Percentiles rank a stretch among this genome's conserved stretches.
phyloP scores from a whole-genome alignment of 2,113 vertebrate species.

The Perca flavescens region DNA sequence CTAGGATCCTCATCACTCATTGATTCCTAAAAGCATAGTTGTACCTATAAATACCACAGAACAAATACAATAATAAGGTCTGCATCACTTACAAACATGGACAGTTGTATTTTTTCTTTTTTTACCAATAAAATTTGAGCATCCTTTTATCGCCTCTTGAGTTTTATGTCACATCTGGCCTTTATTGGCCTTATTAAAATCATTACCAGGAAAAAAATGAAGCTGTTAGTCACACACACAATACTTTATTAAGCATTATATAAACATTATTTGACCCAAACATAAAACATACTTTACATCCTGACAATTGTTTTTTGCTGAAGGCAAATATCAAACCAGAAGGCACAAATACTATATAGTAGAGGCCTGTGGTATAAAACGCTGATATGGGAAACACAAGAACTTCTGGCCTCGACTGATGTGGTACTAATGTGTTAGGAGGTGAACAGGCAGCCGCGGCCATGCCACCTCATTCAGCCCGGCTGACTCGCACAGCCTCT shows the following conservation, averaged over 20 bases:
- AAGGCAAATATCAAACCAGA: slow-evolving; percentile 14
- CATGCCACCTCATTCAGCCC: slow-evolving; percentile 84
- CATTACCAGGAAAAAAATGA: slow-evolving; percentile 22
- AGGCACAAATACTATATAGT: slow-evolving; percentile 32
- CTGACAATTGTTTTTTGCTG: slow-evolving; percentile 6
- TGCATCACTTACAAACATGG: slow-evolving; percentile 47
- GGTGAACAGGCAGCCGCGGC: slow-evolving; percentile 80
- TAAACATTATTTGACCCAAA: slow-evolving; percentile 21
- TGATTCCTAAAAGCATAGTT: slow-evolving; percentile 37
- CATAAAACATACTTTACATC: slow-evolving; percentile 18
- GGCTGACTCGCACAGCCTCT: slow-evolving; percentile 85
- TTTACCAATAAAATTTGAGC: slow-evolving; percentile 71
- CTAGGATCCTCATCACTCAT: not conserved
- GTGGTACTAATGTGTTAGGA: slow-evolving; percentile 74
- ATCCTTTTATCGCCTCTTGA: slow-evolving; percentile 50
- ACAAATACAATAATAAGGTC: no score
- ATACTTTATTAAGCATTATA: slow-evolving; percentile 60
- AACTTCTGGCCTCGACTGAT: slow-evolving; percentile 61
- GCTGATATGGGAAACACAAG: slow-evolving; percentile 66
- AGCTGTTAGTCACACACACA: slow-evolving; percentile 39
- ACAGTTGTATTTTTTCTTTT: slow-evolving; percentile 44
- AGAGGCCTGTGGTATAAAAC: slow-evolving; percentile 44
- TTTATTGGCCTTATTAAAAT: slow-evolving; percentile 33
- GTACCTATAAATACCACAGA: no score
- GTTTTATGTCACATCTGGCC: slow-evolving; percentile 44